Percentiles rank a stretch among this genome's conserved stretches.
These are phyloP conservation scores for Oreonectes daqikongensis DNA, from an alignment of 2,797 vertebrate genomes.

Conservation along the genomic window DNA sequence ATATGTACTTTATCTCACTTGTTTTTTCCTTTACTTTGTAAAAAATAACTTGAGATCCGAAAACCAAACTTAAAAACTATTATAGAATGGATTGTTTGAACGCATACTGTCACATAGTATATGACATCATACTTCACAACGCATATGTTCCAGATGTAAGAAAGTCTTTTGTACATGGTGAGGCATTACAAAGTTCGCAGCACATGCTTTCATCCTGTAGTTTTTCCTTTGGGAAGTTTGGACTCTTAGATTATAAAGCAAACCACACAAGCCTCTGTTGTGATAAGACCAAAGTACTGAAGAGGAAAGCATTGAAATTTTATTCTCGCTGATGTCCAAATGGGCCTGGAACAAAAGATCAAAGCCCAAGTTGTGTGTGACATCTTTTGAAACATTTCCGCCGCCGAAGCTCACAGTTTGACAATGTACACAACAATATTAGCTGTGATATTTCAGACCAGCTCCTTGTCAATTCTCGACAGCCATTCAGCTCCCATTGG, in stretches of 20 bases:
- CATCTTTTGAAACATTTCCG: slow-evolving; percentile 8
- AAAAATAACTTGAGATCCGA: too few relatives aligned
- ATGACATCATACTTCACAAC: not conserved
- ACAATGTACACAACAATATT: slow-evolving; percentile 25
- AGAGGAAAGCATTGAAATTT: not conserved
- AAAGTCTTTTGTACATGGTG: slow-evolving; percentile 35
- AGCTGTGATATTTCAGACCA: not conserved
- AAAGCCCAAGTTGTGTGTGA: not conserved
- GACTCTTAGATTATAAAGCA: not conserved
- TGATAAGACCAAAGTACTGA: not conserved
- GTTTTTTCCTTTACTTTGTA: too few relatives aligned
- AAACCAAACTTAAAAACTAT: too few relatives aligned
- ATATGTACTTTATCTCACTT: too few relatives aligned
- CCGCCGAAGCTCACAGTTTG: slow-evolving; percentile 13
- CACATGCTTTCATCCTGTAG: not conserved
- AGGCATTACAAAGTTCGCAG: slow-evolving; percentile 2
- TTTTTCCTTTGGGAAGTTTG: not conserved
- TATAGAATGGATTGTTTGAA: too few relatives aligned
- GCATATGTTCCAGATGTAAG: too few relatives aligned
- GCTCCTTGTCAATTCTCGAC: not conserved
- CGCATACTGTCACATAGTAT: too few relatives aligned
- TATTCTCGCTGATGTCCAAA: slow-evolving; percentile 19
- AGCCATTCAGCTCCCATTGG: not conserved
- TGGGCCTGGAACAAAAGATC: not conserved
- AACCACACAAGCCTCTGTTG: not conserved